phyloP scores from a whole-genome alignment of 2,888 invertebrate genomes.

The Mallateleia sp. region DNA sequence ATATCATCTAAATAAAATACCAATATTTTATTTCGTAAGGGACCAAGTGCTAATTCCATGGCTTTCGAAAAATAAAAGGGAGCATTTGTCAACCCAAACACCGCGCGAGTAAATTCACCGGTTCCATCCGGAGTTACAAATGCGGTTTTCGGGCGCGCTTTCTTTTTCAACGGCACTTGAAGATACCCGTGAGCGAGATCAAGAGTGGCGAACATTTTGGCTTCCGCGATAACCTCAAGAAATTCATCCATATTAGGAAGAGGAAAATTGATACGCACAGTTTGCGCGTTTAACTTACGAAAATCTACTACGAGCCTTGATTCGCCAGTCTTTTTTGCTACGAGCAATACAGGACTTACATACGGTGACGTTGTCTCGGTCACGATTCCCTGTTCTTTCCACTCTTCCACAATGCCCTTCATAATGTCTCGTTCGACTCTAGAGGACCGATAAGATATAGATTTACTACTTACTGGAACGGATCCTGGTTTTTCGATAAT shows the following conservation, averaged over 20 bases:
- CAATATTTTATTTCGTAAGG: too few relatives aligned
- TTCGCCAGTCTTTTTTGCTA: slow-evolving; percentile 1
- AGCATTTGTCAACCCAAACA: too few relatives aligned
- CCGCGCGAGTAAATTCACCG: too few relatives aligned
- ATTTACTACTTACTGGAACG: neutral
- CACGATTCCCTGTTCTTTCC: neutral
- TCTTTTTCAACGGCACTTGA: neutral
- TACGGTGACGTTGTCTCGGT: slow-evolving; percentile 3
- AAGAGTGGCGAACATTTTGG: slow-evolving; percentile 7
- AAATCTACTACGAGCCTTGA: neutral
- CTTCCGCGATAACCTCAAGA: slow-evolving; percentile 1
- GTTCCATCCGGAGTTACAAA: too few relatives aligned
- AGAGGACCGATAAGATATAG: neutral
- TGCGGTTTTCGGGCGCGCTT: too few relatives aligned
- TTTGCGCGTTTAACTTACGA: neutral
- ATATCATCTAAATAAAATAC: too few relatives aligned
- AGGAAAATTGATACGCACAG: slow-evolving; percentile 12
- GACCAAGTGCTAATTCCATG: too few relatives aligned
- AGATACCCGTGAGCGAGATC: neutral
- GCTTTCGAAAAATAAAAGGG: neutral
- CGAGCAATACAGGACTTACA: neutral
- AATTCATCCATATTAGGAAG: slow-evolving; percentile 11
- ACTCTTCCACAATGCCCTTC: neutral
- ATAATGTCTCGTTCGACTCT: neutral
- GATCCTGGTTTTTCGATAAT: neutral